Evolutionary conservation across 2,113 vertebrate species (phyloP), one percentile per base, ranked within the genome.

Genomic region (Microtus oregoni): DNA sequence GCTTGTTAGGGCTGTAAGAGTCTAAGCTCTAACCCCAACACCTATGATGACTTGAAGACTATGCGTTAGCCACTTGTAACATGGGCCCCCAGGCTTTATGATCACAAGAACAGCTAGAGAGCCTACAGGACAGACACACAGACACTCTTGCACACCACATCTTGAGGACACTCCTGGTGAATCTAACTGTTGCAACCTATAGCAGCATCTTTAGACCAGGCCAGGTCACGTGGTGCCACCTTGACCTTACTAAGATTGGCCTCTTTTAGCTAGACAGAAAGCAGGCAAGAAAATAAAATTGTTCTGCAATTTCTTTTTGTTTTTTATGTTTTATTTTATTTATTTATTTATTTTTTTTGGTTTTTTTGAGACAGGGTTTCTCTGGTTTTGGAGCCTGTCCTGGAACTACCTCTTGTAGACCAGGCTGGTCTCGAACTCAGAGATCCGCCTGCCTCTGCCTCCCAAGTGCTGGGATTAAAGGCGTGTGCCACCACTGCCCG

Each of bases 271-370:
- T 13, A n/a, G 81, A 61, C 28, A 22, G 24, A 78, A 67, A 26
- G 30, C 41, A 86, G 61, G 47, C 52, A 83, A 92, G 73, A 82
- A 81, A 91, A 52, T 12, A 19, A 90, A 92, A 55, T 82, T 94
- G 41, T 9, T 91, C 35, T 86, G 82, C 7, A 70, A 63, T 75
- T 86, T 82, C 50, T 73, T 41, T 41, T 41, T 41, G 2, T 41
- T 41, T 41, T 41, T 41, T 41, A n/a, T n/a, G n/a, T n/a, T n/a
- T n/a, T n/a, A n/a, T n/a, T n/a, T n/a, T n/a, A n/a, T n/a, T n/a
- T n/a, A n/a, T n/a, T n/a, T n/a, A n/a, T n/a, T n/a, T n/a, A n/a
- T 41, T 41, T 41, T 41, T 41, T 41, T 41, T 41, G 41, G 41
- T 2, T 41, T 41, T 41, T 41, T 41, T 3, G 41, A 41, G 41